Conservation (phyloP, 2,888 invertebrate species). For the Cephus pygmeus region DNA sequence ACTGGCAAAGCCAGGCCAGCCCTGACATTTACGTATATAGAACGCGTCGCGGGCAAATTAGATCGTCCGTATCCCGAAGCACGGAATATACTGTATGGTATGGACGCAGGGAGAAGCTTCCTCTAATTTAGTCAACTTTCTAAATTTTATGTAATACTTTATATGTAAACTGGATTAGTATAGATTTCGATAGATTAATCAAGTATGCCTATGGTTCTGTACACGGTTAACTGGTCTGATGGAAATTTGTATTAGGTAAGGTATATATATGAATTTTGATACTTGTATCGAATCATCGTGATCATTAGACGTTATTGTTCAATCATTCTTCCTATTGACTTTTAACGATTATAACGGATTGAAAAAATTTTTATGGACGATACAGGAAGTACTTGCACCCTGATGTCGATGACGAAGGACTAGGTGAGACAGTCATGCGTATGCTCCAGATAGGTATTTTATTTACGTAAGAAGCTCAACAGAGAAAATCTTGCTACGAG, state of each 20-base stretch:
- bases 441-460: not conserved
- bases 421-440: not conserved
- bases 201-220: not conserved
- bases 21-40: slow-evolving; percentile 39
- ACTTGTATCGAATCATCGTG: not conserved
- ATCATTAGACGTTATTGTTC: not conserved
- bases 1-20: slow-evolving; percentile 27
- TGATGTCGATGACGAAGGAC: not conserved
- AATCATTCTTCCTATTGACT: not conserved
- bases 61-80: slow-evolving; percentile 11
- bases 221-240: not conserved
- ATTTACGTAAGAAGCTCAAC: not conserved
- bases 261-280: not conserved
- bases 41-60: slow-evolving; percentile 26
- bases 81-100: not conserved
- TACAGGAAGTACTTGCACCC: not conserved
- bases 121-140: slow-evolving; percentile 44
- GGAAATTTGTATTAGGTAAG: not conserved
- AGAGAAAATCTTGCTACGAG: not conserved
- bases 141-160: slow-evolving; percentile 39
- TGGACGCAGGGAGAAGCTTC: slow-evolving; percentile 25
- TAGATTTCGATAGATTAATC: not conserved
- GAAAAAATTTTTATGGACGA: not conserved
- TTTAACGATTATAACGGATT: not conserved
- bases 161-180: not conserved